These are phyloP conservation scores for Leuciscus waleckii DNA, from an alignment of 2,797 vertebrate species.

Conservation along the genomic window DNA sequence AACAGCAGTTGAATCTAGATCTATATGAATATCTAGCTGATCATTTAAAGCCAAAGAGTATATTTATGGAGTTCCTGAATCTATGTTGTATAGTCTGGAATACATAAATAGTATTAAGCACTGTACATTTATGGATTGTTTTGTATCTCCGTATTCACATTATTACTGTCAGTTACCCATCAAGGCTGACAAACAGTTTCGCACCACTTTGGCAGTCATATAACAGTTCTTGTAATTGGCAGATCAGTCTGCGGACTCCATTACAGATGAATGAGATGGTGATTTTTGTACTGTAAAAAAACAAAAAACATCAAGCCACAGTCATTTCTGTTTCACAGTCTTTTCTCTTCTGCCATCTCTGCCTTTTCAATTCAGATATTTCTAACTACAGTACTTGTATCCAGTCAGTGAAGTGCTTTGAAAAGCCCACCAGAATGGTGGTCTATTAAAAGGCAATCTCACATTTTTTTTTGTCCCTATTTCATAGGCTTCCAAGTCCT, in stretches of 20 bases:
- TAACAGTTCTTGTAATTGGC: slow-evolving; percentile 63
- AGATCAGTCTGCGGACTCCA: slow-evolving; percentile 55
- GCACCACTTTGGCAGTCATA: slow-evolving; percentile 79
- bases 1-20: slow-evolving; percentile 77
- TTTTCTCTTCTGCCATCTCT: slow-evolving; percentile 27
- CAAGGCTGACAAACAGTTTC: slow-evolving; percentile 75
- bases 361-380: slow-evolving; percentile 28
- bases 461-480: slow-evolving; percentile 45
- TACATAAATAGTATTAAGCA: slow-evolving; percentile 79
- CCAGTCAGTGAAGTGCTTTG: slow-evolving; percentile 46
- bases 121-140: slow-evolving; percentile 75
- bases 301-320: slow-evolving; percentile 19
- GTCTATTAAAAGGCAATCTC: slow-evolving; percentile 77
- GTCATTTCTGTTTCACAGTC: slow-evolving; percentile 49
- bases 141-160: slow-evolving; percentile 74
- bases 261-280: slow-evolving; percentile 51
- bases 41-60: slow-evolving; percentile 78
- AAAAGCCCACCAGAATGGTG: slow-evolving; percentile 62
- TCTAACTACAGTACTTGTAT: slow-evolving; percentile 44
- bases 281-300: slow-evolving; percentile 48
- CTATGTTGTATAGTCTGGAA: slow-evolving; percentile 75
- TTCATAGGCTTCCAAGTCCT: slow-evolving; percentile 56
- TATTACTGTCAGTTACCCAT: slow-evolving; percentile 69
- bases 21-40: slow-evolving; percentile 63
- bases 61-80: slow-evolving; percentile 77